These are phyloP conservation scores for Varanus komodoensis DNA, from an alignment of 2,113 vertebrate species.

Conservation along the genomic window DNA sequence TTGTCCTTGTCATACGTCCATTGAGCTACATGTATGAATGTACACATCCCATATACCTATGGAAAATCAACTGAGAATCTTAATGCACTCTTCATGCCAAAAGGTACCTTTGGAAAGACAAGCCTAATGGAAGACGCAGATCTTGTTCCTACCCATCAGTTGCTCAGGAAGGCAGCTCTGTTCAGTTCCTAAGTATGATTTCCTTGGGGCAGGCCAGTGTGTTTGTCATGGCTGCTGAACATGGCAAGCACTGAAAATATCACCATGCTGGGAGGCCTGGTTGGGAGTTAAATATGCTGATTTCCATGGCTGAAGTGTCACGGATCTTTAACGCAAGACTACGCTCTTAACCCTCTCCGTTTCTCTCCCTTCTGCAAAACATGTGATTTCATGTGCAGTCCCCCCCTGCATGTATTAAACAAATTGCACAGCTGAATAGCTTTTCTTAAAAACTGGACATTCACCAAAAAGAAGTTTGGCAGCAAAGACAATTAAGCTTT, in stretches of 20 bases:
- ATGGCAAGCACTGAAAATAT: too few relatives aligned
- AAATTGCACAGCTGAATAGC: conserved; percentile 89
- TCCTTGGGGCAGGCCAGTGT: neutral
- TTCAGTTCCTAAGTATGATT: neutral
- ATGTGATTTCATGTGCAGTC: conserved; percentile 83
- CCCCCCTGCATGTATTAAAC: conserved; percentile 84
- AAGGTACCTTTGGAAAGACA: too few relatives aligned
- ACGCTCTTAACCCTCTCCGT: conserved; percentile 52
- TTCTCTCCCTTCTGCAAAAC: conserved; percentile 58
- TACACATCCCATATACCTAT: too few relatives aligned
- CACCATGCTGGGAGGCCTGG: neutral
- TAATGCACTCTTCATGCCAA: neutral
- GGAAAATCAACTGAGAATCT: too few relatives aligned
- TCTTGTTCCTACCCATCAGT: neutral
- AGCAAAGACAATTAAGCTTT: conserved; percentile 87
- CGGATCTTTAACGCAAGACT: conserved; percentile 61
- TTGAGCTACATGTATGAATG: too few relatives aligned
- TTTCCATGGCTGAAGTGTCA: conserved; percentile 1
- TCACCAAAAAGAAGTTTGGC: conserved; percentile 88
- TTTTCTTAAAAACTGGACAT: conserved; percentile 90
- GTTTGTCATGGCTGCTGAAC: too few relatives aligned
- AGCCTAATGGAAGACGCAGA: neutral
- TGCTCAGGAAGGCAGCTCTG: neutral
- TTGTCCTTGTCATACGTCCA: too few relatives aligned
- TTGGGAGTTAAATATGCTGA: neutral